These are phyloP conservation scores for Punctoribates punctum DNA, from an alignment of 2,888 invertebrate genomes.

Conservation along the genomic window DNA sequence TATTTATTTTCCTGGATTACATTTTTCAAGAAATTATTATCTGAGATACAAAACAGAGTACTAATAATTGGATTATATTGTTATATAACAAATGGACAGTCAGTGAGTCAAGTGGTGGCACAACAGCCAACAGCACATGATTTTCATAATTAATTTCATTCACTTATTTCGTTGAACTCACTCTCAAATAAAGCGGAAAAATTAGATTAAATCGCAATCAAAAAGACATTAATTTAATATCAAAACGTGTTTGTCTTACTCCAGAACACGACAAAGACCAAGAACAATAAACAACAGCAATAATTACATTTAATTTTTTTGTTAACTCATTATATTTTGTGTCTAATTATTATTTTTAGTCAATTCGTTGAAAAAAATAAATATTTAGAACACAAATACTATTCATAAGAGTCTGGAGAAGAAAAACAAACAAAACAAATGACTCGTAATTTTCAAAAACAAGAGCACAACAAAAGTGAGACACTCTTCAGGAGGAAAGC, in stretches of 20 bases:
- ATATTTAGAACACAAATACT: no score
- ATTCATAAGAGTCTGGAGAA: no score
- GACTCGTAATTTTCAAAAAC: no score
- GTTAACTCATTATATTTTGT: background rate
- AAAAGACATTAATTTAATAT: background rate
- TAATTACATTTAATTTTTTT: background rate
- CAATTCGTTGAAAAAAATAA: background rate
- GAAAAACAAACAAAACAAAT: no score
- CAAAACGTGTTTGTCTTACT: background rate
- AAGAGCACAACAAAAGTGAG: no score
- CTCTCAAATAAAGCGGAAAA: constrained; percentile 26
- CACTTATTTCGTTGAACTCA: constrained; percentile 4
- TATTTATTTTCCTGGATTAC: background rate
- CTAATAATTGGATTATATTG: background rate
- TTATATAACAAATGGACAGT: background rate
- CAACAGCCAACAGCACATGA: background rate
- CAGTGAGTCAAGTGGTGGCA: background rate
- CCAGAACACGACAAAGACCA: background rate
- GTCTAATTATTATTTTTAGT: background rate
- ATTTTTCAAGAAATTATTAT: background rate
- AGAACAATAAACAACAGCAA: background rate
- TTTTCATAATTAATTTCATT: constrained; percentile 1
- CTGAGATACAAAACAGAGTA: background rate
- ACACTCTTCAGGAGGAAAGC: no score
- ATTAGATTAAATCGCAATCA: background rate